Evolutionary conservation across 1,140 invertebrate genomes (phyloP).

Genomic region (Gonioctena quinquepunctata): DNA sequence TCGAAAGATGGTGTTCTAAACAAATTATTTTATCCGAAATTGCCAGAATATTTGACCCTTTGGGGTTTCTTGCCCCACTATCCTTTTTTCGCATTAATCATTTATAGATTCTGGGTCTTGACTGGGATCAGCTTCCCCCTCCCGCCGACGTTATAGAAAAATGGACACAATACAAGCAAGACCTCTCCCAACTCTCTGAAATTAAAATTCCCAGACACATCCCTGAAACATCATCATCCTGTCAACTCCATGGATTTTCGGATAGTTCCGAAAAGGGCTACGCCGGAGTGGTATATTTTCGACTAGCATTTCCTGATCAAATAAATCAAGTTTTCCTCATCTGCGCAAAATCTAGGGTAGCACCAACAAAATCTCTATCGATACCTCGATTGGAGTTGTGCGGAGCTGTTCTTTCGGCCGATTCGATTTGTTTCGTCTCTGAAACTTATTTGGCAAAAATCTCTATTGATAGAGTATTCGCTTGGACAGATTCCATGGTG

Average conservation of each 20-base stretch:
- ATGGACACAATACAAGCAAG: neutral
- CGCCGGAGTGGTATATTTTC: slow-evolving; percentile 37
- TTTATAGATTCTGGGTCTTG: neutral
- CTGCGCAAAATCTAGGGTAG: slow-evolving; percentile 34
- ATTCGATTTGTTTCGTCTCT: neutral
- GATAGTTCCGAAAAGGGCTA: slow-evolving; percentile 46
- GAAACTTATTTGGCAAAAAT: neutral
- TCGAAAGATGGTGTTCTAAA: neutral
- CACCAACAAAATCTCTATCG: slow-evolving; percentile 35
- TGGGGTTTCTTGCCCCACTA: neutral
- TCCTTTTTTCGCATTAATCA: neutral
- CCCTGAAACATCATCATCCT: neutral
- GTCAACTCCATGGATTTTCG: slow-evolving; percentile 34
- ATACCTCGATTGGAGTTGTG: slow-evolving; percentile 34
- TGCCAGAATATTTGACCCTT: neutral
- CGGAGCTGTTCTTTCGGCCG: slow-evolving; percentile 24
- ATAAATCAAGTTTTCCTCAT: neutral
- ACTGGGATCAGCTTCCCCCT: neutral
- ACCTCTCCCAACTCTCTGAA: neutral
- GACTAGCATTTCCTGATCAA: neutral
- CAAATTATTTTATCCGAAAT: neutral
- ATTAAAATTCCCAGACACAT: neutral
- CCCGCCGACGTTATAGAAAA: neutral
- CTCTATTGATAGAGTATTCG: neutral
- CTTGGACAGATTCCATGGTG: too few species aligned